Conservation (phyloP, 1,140 invertebrate genomes). For the Drosophila pseudoananassae region DNA sequence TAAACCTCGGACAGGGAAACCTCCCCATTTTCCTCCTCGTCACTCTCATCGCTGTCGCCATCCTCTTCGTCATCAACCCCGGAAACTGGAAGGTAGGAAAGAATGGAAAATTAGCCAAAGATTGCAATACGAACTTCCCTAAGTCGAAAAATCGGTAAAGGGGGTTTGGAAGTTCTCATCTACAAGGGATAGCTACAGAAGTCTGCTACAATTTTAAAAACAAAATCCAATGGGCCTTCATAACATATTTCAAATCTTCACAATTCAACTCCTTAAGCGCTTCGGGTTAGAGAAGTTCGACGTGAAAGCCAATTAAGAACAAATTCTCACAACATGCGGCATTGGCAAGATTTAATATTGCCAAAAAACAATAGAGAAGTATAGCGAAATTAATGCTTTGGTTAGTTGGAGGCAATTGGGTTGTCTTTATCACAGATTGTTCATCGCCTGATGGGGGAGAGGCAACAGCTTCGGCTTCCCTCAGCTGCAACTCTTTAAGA, state of each 20-base stretch:
- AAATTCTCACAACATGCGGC: constrained; percentile 80
- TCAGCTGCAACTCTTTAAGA: constrained; percentile 76
- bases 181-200: background rate
- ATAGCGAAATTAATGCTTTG: constrained; percentile 63
- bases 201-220: background rate
- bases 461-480: constrained; percentile 34
- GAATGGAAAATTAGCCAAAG: background rate
- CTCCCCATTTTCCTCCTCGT: constrained; percentile 85
- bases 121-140: constrained; percentile 30
- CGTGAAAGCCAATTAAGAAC: constrained; percentile 1
- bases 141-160: constrained; percentile 9
- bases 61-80: constrained; percentile 85
- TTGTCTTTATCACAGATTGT: constrained; percentile 47
- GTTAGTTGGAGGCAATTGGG: constrained; percentile 21
- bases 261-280: background rate
- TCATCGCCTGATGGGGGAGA: background rate
- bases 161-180: background rate
- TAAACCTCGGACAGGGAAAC: constrained; percentile 82
- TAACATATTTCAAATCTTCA: too few relatives aligned
- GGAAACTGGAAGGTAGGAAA: constrained; percentile 83
- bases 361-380: constrained; percentile 82
- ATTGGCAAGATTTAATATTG: constrained; percentile 81
- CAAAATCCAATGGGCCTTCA: too few relatives aligned
- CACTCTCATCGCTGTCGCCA: constrained; percentile 87
- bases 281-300: constrained; percentile 38